Base-by-base conservation (phyloP, 2,797 vertebrate species). In the Poecile montanus region DNA sequence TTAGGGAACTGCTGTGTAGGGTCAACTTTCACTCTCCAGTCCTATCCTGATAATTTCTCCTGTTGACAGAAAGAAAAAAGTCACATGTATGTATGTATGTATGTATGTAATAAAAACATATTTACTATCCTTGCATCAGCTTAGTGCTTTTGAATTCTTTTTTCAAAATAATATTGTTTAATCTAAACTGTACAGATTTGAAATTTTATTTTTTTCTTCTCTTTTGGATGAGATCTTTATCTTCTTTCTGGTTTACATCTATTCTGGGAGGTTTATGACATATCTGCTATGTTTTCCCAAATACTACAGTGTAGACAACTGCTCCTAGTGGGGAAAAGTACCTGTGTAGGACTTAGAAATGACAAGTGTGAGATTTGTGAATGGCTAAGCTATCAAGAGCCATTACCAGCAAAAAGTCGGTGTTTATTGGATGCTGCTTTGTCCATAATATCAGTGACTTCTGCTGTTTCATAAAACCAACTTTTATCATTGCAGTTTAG, bases 71-170 rank as follows among this genome's bases (percentile, higher is more conserved):
- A 5, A 21, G 4, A 11, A 21, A 68, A n/a, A 45, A 30, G 3
- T 6, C 9, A 36, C 2, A 32, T 1, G 0, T 25, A 54, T 9
- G 1, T 26, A 25, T 7, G 0, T 38, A 25, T 10, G 42, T 40
- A 40, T 40, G 40, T 40, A 40, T 40, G 7, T 48, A 56, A 45
- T 20, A 63, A 71, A 74, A 77, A 75, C 2, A 7, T 15, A 9
- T 23, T 82, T 53, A 32, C 71, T 82, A 40, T 20, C 17, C 6
- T 68, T 75, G 10, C 6, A 38, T 13, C 29, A 73, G 11, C 20
- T 81, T 57, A 53, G 32, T 36, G 10, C 2, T 67, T 89, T 67
- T 60, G 8, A 73, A 58, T 17, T 2, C 0, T 30, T 83, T 42
- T 73, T 80, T 57, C 23, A 63, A 42, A 73, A 13, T 38, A 45